A percentile compares a stretch with the other conserved stretches of the same genome.
phyloP scores from a whole-genome alignment of 1,140 invertebrate species.

The Eupristina koningsbergeri region DNA sequence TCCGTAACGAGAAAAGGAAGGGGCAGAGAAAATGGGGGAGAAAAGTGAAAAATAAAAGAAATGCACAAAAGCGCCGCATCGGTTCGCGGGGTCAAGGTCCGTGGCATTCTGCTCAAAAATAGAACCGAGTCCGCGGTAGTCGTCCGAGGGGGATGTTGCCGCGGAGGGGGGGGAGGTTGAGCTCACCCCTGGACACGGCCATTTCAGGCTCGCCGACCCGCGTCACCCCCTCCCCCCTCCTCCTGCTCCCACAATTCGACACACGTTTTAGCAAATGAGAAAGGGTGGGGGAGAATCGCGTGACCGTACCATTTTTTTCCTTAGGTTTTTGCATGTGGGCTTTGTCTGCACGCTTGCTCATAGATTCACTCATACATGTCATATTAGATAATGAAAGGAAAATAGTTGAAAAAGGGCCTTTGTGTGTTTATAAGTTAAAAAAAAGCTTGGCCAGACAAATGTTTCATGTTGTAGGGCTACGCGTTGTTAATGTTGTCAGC shows the following conservation, averaged over 20 bases:
- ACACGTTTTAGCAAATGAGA: neutral
- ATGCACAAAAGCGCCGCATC: neutral
- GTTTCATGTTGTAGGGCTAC: too few species aligned
- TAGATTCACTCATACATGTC: neutral
- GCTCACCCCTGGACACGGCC: too few species aligned
- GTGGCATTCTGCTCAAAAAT: constrained; percentile 21
- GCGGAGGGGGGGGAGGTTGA: neutral
- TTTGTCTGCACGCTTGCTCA: neutral
- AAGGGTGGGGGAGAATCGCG: neutral
- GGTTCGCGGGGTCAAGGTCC: constrained; percentile 24
- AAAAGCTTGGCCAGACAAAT: neutral
- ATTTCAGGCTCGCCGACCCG: neutral
- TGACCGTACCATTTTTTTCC: neutral
- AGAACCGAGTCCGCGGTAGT: neutral
- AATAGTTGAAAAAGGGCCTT: neutral
- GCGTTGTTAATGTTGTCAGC: too few species aligned
- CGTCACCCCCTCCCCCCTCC: neutral
- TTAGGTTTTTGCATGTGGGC: neutral
- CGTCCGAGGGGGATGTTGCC: neutral
- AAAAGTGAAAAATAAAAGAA: neutral
- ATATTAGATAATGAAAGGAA: neutral
- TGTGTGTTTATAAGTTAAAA: too few species aligned
- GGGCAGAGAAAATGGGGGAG: neutral
- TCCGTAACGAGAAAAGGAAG: neutral
- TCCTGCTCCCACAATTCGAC: neutral